Conservation (phyloP, 2,888 invertebrate genomes). For the Drosophila recens region DNA sequence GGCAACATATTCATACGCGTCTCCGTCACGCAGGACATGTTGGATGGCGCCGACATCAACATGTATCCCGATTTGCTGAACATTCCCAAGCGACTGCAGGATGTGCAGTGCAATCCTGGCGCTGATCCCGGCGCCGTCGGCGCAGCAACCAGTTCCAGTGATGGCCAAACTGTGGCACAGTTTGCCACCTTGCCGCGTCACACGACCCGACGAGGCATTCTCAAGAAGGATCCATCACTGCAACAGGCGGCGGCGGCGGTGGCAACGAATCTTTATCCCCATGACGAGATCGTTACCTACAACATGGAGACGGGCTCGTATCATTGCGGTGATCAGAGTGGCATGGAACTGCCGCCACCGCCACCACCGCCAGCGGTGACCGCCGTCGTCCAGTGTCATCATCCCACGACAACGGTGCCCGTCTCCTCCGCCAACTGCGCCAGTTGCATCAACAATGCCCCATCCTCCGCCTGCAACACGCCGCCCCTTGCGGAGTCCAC, state of each 20-base stretch:
- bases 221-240: slow-evolving; percentile 83
- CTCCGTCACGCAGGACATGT: slow-evolving; percentile 90
- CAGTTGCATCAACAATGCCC: slow-evolving; percentile 74
- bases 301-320: slow-evolving; percentile 83
- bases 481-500: slow-evolving; percentile 79
- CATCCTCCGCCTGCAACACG: slow-evolving; percentile 71
- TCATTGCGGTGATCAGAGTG: slow-evolving; percentile 45
- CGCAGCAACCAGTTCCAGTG: slow-evolving; percentile 45
- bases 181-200: slow-evolving; percentile 86
- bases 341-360: slow-evolving; percentile 79
- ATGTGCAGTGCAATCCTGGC: slow-evolving; percentile 55
- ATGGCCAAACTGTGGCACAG: slow-evolving; percentile 58
- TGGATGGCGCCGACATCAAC: slow-evolving; percentile 87
- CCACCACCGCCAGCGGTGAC: slow-evolving; percentile 78
- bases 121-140: slow-evolving; percentile 20
- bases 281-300: slow-evolving; percentile 85
- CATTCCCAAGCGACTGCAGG: slow-evolving; percentile 87
- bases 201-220: slow-evolving; percentile 83
- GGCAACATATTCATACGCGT: slow-evolving; percentile 94
- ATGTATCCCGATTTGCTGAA: slow-evolving; percentile 93
- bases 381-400: slow-evolving; percentile 78
- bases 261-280: slow-evolving; percentile 82
- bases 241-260: slow-evolving; percentile 72
- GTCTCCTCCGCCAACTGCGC: slow-evolving; percentile 68
- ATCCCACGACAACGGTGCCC: slow-evolving; percentile 58